Evolutionary conservation across 2,113 vertebrate species (phyloP), one percentile per base, ranked within the genome.

Genomic region (Muscicapa adusta): DNA sequence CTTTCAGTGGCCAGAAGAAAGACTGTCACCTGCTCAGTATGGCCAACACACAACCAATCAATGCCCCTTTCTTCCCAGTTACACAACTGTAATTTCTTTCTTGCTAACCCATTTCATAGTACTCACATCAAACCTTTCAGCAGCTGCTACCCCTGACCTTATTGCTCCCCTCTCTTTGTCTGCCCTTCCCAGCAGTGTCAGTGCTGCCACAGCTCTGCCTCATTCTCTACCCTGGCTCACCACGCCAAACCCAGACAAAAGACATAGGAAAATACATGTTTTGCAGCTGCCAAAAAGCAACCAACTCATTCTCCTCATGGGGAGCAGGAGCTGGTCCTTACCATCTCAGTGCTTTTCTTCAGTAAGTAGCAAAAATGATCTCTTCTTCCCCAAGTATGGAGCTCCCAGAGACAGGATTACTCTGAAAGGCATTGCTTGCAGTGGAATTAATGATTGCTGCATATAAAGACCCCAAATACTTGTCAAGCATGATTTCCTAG

Each of bases 51-150:
- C 63, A 61, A 54, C 54, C 75, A 95, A 75, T 56, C 94, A 78
- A 83, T 43, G 53, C 29, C 40, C 48, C 53, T 93, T 94, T 92
- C 93, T 95, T 88, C 38, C 76, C 89, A 68, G 42, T 81, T 63
- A 57, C 28, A 84, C 72, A 88, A 45, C 48, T 73, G 62, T 82
- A 85, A 38, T 90, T 92, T 76, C 61, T 36, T 84, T 94, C 92
- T 95, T 67, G 93, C 67, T 93, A 89, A 94, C 70, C n/a, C 45
- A 53, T 93, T 97, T 95, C 89, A 97, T 61, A 97, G 91, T 51
- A 86, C 40, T 91, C 89, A 89, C 26, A 15, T 85, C 88, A 95
- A 95, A 95, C 54, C 93, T 95, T 86, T 82, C 43, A 6, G 91
- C 87, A 93, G 84, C 89, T 94, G 95, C 89, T 61, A 42, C 54